Base-by-base conservation (phyloP, 2,888 invertebrate genomes). In the Thera britannica region DNA sequence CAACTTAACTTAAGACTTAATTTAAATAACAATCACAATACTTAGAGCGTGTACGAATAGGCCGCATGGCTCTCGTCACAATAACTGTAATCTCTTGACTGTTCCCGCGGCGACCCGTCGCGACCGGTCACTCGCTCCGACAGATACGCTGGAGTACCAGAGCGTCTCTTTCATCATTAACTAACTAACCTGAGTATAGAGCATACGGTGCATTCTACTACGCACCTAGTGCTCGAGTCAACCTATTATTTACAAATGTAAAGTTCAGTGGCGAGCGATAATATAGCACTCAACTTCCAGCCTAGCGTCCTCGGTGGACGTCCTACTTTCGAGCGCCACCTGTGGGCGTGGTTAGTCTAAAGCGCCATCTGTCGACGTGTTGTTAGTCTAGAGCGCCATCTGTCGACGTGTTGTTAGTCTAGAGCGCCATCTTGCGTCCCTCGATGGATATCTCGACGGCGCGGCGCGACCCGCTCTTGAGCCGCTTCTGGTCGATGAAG, bases 401-500 rank as follows among this genome's bases (percentile, higher is more conserved):
- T 98, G 38, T 38, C 38, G 38, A 6, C 6, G 38, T 6, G 7
- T 0, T 8, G 34, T 9, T 2, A 1, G 9, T 9, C 75, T 96
- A 98, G 72, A 99, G 95, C 77, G 98, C 96, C 99, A 99, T 98
- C 94, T 98, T 98, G 81, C 98, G 95, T 36, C 99, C 99, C 93
- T 99, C 99, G 77, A 99, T 98, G 70, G 99, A 99, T 87, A 99
- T 99, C 79, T 97, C 96, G 62, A 99, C 98, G 69, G 99, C 99
- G 80, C 98, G 94, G 72, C 97, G 95, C 11, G 96, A 94, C 78
- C 97, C 96, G 82, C 97, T 96, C 83, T 96, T 96, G 80, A 96
- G 86, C 48, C 97, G 95, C 87, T 98, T 98, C 74, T 95, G 95
- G 85, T 99, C 98, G 68, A 98, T 95, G 86, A 98, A 98, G 76